These are phyloP conservation scores for Oryzias javanicus DNA, from an alignment of 2,113 vertebrate genomes.

Conservation along the genomic window DNA sequence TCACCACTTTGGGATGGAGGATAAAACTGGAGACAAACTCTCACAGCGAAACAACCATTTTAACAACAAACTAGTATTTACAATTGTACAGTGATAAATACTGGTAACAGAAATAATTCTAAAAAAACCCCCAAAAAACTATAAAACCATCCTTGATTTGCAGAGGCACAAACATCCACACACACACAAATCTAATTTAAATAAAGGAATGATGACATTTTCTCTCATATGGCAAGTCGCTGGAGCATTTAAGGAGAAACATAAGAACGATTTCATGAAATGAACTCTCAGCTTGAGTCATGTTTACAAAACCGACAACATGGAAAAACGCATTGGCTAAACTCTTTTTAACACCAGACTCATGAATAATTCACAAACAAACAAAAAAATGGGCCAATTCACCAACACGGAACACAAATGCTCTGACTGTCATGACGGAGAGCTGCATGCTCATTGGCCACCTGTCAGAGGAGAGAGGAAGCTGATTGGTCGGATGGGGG, in stretches of 20 bases:
- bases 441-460: slow-evolving; percentile 29
- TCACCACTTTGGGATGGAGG: slow-evolving; percentile 62
- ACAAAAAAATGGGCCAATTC: slow-evolving; percentile 32
- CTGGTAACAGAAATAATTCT: slow-evolving; percentile 61
- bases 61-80: slow-evolving; percentile 64
- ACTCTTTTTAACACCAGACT: slow-evolving; percentile 21
- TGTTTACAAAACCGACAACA: too few species aligned
- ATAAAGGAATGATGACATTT: slow-evolving; percentile 37
- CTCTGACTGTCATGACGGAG: slow-evolving; percentile 39
- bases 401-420: slow-evolving; percentile 11
- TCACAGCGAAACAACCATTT: slow-evolving; percentile 52
- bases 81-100: slow-evolving; percentile 78
- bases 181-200: slow-evolving; percentile 32
- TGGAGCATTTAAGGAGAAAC: slow-evolving; percentile 47
- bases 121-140: slow-evolving; percentile 38
- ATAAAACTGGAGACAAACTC: slow-evolving; percentile 54
- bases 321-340: too few species aligned
- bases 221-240: slow-evolving; percentile 47
- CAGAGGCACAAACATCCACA: slow-evolving; percentile 25
- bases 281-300: slow-evolving; percentile 28
- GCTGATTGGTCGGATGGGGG: slow-evolving; percentile 59
- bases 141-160: slow-evolving; percentile 30
- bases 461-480: slow-evolving; percentile 13
- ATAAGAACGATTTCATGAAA: slow-evolving; percentile 32
- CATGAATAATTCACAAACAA: slow-evolving; percentile 58